Evolutionary conservation across 2,113 vertebrate genomes (phyloP).

Genomic region (Grus americana): DNA sequence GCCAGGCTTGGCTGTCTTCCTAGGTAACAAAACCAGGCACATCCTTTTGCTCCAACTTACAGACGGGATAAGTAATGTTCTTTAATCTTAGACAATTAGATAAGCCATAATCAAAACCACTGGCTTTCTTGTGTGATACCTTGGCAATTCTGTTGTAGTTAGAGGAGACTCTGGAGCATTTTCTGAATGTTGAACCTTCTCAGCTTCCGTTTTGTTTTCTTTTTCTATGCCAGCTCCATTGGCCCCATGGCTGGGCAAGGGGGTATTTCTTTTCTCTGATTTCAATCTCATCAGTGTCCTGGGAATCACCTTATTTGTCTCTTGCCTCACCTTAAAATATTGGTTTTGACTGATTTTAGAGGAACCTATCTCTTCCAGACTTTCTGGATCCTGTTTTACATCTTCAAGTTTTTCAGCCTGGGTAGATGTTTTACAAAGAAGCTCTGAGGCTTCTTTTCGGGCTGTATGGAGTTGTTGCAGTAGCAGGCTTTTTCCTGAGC

Average conservation of each 20-base stretch:
- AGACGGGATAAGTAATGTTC: background rate
- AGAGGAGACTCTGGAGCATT: background rate
- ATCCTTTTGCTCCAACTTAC: background rate
- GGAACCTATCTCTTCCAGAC: background rate
- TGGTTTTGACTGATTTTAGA: background rate
- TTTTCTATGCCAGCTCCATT: background rate
- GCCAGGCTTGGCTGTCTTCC: background rate
- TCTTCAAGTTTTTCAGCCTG: background rate
- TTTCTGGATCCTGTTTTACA: background rate
- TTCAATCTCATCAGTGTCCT: background rate
- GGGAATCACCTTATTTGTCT: background rate
- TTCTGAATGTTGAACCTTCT: background rate
- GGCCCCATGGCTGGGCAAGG: background rate
- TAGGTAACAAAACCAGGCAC: background rate
- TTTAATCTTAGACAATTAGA: background rate
- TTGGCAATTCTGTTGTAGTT: background rate
- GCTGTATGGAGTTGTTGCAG: slow-evolving; percentile 7
- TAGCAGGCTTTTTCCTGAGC: slow-evolving; percentile 44
- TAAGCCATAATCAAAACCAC: background rate
- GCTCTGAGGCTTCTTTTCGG: background rate
- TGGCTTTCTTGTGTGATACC: background rate
- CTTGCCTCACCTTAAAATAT: background rate
- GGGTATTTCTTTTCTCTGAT: background rate
- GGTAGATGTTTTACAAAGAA: background rate
- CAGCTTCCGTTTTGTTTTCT: background rate